Percentiles rank a stretch among this genome's conserved stretches.
Conservation (phyloP, 2,797 vertebrate genomes). For the Danionella dracula region DNA sequence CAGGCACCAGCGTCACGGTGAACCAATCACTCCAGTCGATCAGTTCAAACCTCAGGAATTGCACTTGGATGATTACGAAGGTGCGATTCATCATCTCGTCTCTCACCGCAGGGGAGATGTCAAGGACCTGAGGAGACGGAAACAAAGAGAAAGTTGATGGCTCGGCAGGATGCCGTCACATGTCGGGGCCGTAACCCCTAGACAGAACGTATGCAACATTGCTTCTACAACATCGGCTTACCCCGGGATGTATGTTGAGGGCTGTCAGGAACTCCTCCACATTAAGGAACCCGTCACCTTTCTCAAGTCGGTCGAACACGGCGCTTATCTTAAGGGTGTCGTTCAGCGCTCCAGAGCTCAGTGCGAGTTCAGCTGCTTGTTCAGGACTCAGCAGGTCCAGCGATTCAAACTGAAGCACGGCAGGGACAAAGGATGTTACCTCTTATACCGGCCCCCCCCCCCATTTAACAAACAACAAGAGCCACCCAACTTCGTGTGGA, state of each 20-base stretch:
- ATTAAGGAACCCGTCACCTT: slow-evolving; percentile 42
- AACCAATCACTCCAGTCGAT: slow-evolving; percentile 46
- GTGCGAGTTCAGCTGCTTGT: slow-evolving; percentile 31
- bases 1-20: slow-evolving; percentile 12
- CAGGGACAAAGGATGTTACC: too few species aligned
- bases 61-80: slow-evolving; percentile 31
- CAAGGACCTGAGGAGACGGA: neutral
- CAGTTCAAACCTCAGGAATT: slow-evolving; percentile 30
- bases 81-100: slow-evolving; percentile 53
- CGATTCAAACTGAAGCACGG: slow-evolving; percentile 19
- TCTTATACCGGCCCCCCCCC: too few species aligned
- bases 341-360: slow-evolving; percentile 27
- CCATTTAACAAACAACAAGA: neutral
- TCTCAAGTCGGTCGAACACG: slow-evolving; percentile 45
- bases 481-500: too few species aligned
- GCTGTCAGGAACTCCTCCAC: slow-evolving; percentile 41
- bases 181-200: neutral
- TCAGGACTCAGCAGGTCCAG: slow-evolving; percentile 10
- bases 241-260: slow-evolving; percentile 30
- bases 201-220: too few species aligned
- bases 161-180: neutral
- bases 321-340: slow-evolving; percentile 22
- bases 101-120: slow-evolving; percentile 19
- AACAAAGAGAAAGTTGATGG: neutral
- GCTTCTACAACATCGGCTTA: neutral